phyloP scores from a whole-genome alignment of 1,140 invertebrate species.

The Tetramorium alpestre region DNA sequence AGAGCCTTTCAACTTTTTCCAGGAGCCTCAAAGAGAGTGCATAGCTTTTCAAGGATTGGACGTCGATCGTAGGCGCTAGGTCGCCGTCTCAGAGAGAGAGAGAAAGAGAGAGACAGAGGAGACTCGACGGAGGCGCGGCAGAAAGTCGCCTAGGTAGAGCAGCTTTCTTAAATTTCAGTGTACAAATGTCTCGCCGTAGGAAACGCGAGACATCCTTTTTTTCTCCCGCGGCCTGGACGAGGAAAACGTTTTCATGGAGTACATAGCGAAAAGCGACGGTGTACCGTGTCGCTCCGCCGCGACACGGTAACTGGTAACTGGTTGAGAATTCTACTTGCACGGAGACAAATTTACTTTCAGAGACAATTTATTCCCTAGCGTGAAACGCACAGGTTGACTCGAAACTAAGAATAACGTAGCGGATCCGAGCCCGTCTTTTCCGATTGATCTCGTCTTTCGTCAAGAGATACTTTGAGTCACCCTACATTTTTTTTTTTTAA shows the following conservation, averaged over 20 bases:
- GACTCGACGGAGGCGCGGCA: not conserved
- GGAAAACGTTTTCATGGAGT: conserved; percentile 18
- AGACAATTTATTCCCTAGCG: conserved; percentile 27
- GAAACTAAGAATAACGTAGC: not conserved
- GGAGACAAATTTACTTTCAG: conserved; percentile 32
- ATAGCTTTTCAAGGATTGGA: conserved; percentile 44
- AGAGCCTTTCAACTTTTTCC: conserved; percentile 63
- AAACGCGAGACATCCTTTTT: conserved; percentile 18
- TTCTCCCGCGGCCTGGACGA: not conserved
- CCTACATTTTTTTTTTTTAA: not conserved
- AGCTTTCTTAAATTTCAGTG: conserved; percentile 34
- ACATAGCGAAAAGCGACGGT: conserved; percentile 24
- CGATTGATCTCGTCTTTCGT: not conserved
- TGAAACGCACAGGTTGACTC: conserved; percentile 2
- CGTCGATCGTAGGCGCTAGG: conserved; percentile 36
- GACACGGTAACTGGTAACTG: not conserved
- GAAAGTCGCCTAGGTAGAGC: conserved; percentile 11
- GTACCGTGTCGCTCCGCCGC: not conserved
- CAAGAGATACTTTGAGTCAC: not conserved
- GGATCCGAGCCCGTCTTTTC: not conserved
- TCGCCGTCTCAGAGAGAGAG: not conserved
- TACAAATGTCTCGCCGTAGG: conserved; percentile 16
- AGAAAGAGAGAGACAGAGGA: not conserved
- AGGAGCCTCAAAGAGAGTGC: conserved; percentile 57
- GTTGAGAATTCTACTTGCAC: conserved; percentile 4